Conservation (phyloP, 2,797 vertebrate species). For the Spheniscus humboldti region DNA sequence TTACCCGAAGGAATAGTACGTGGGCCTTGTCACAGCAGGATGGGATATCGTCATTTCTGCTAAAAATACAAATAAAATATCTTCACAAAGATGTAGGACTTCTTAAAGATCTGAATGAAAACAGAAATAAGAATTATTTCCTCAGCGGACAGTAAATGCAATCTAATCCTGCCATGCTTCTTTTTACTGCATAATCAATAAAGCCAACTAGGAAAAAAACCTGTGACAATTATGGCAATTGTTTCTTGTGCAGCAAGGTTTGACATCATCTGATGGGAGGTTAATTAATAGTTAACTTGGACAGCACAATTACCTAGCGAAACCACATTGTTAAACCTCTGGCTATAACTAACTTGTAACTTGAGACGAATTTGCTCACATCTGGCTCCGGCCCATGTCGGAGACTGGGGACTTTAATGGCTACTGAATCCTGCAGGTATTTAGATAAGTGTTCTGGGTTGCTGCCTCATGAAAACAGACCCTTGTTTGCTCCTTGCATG, state of each 20-base stretch:
- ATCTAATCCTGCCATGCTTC: background rate
- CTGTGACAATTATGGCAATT: background rate
- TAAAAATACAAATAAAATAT: background rate
- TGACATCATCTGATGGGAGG: background rate
- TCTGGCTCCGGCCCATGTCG: background rate
- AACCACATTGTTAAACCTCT: slow-evolving; percentile 21
- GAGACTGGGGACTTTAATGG: slow-evolving; percentile 5
- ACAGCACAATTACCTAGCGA: slow-evolving; percentile 2
- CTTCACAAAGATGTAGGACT: background rate
- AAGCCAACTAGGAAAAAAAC: background rate
- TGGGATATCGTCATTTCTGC: background rate
- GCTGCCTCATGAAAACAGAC: background rate
- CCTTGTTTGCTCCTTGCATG: background rate
- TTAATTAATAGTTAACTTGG: slow-evolving; percentile 53
- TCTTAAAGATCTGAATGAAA: background rate
- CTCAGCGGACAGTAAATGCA: background rate
- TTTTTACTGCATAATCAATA: background rate
- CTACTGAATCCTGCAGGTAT: background rate
- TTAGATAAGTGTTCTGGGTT: background rate
- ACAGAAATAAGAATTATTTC: background rate
- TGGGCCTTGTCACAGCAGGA: background rate
- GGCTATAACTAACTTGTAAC: slow-evolving; percentile 6
- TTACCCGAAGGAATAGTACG: background rate
- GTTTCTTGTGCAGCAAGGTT: background rate
- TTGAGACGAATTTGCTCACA: slow-evolving; percentile 29